Evolutionary conservation across 2,797 vertebrate genomes (phyloP).

Genomic region (Delichon dasypus): DNA sequence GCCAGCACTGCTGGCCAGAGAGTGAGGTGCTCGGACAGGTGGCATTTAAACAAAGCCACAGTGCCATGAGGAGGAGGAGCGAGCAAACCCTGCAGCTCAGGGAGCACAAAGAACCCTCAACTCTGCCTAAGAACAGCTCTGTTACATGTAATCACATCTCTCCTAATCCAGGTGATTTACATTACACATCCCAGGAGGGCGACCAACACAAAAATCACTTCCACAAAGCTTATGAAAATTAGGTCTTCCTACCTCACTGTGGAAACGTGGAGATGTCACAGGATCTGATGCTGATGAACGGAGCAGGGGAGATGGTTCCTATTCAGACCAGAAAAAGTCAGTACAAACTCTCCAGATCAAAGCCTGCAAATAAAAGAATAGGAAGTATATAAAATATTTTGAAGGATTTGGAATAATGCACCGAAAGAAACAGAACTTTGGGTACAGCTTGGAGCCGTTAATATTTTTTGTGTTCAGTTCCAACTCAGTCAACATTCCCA

Average conservation of each 20-base stretch:
- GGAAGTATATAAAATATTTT: neutral
- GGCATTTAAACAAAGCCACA: neutral
- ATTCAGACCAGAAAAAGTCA: neutral
- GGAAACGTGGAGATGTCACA: neutral
- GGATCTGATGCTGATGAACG: neutral
- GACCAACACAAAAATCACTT: neutral
- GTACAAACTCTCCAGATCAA: neutral
- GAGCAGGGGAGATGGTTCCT: neutral
- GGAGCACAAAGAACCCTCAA: neutral
- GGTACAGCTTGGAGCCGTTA: neutral
- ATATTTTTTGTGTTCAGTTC: neutral
- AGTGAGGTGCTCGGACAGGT: neutral
- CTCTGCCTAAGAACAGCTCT: neutral
- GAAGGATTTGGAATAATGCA: neutral
- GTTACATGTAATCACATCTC: neutral
- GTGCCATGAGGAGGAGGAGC: neutral
- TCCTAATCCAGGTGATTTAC: neutral
- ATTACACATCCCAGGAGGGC: neutral
- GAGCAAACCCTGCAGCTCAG: neutral
- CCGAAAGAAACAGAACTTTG: neutral
- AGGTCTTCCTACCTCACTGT: constrained; percentile 52
- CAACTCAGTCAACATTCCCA: neutral
- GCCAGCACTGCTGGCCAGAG: neutral
- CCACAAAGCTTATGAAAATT: neutral
- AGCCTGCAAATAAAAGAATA: constrained; percentile 45